These are phyloP conservation scores for Gambusia yucatana DNA, from an alignment of 2,797 vertebrate genomes.

Conservation along the genomic window DNA sequence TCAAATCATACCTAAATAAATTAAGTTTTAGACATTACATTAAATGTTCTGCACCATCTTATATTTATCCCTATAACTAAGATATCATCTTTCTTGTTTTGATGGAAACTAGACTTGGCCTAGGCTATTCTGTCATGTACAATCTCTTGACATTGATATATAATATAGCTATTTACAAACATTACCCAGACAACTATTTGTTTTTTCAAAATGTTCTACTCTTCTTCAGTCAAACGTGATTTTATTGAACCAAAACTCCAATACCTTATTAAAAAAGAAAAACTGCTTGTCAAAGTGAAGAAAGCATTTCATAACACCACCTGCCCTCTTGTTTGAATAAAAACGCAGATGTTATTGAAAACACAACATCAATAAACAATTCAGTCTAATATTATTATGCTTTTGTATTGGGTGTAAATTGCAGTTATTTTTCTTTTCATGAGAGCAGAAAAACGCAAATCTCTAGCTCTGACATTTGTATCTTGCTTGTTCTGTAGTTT, in stretches of 20 bases:
- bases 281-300: neutral
- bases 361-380: neutral
- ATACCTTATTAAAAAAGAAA: neutral
- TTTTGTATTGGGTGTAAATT: neutral
- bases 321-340: neutral
- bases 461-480: neutral
- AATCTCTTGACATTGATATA: neutral
- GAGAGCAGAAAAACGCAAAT: neutral
- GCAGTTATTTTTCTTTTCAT: neutral
- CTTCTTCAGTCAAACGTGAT: neutral
- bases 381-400: neutral
- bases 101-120: neutral
- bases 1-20: neutral
- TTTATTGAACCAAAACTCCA: neutral
- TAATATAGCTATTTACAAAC: neutral
- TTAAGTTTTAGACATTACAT: neutral
- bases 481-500: neutral
- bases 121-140: neutral
- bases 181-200: neutral
- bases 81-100: neutral
- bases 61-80: neutral
- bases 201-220: neutral
- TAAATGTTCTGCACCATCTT: neutral
- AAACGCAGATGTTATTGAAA: neutral
- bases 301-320: neutral